These are phyloP conservation scores for Luffia ferchaultella DNA, from an alignment of 2,888 invertebrate species.

Conservation along the genomic window DNA sequence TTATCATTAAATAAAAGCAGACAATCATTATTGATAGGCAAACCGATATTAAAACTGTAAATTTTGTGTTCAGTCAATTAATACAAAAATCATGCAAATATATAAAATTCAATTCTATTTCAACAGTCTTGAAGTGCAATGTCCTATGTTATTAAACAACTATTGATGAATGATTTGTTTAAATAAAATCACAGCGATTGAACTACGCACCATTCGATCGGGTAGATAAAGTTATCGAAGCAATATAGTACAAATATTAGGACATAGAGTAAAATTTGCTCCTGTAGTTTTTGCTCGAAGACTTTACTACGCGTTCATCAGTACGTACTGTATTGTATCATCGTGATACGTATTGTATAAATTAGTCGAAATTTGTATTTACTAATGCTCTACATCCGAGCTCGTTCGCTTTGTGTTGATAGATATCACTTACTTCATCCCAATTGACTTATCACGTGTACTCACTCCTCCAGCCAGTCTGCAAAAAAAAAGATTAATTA, in stretches of 20 bases:
- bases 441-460: conserved; percentile 85
- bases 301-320: neutral
- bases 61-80: neutral
- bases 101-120: conserved; percentile 54
- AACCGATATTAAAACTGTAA: too few relatives aligned
- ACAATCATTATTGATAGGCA: neutral
- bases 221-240: neutral
- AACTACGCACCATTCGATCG: neutral
- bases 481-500: conserved; percentile 49
- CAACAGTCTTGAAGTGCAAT: conserved; percentile 44
- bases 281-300: neutral
- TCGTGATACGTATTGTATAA: conserved; percentile 16
- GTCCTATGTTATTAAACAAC: neutral
- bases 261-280: too few relatives aligned
- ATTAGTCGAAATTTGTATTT: conserved; percentile 22
- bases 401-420: neutral
- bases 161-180: neutral
- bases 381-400: conserved; percentile 9
- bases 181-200: neutral
- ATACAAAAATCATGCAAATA: conserved; percentile 5
- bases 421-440: neutral
- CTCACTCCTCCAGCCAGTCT: conserved; percentile 93
- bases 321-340: neutral
- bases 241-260: neutral
- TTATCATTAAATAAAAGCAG: neutral